These are phyloP conservation scores for Callimorpha dominula DNA, from an alignment of 2,888 invertebrate species.

Conservation along the genomic window DNA sequence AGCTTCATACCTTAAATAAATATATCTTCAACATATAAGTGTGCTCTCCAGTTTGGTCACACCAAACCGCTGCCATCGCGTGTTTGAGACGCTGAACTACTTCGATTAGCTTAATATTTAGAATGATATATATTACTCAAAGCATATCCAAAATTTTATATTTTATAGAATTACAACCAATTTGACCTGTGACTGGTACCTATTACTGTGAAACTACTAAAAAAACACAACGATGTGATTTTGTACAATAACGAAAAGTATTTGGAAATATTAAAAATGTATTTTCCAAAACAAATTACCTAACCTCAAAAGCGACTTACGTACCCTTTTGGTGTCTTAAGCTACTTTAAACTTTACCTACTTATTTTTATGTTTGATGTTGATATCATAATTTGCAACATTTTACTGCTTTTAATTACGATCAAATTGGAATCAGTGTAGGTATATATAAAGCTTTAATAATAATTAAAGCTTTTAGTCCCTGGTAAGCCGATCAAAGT, in stretches of 20 bases:
- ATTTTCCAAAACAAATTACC: neutral
- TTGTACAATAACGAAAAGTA: neutral
- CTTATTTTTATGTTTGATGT: neutral
- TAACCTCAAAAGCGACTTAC: no score
- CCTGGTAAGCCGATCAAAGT: slow-evolving; percentile 2
- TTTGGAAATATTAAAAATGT: neutral
- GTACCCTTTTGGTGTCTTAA: neutral
- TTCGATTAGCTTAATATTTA: neutral
- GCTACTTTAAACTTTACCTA: neutral
- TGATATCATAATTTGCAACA: neutral
- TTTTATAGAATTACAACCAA: neutral
- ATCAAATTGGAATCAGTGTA: slow-evolving; percentile 7
- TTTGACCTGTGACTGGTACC: no score
- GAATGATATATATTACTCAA: neutral
- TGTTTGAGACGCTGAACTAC: neutral
- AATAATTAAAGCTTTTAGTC: slow-evolving; percentile 10
- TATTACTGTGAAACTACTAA: neutral
- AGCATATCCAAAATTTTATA: neutral
- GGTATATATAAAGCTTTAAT: slow-evolving; percentile 5
- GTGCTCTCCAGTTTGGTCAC: neutral
- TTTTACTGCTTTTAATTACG: neutral
- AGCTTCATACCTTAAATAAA: neutral
- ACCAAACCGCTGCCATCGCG: neutral
- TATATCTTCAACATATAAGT: neutral
- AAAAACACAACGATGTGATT: neutral